A percentile compares a stretch with the other conserved stretches of the same genome.
Evolutionary conservation across 2,113 vertebrate species (phyloP).

Genomic region (Sterrhoptilus dennistouni): DNA sequence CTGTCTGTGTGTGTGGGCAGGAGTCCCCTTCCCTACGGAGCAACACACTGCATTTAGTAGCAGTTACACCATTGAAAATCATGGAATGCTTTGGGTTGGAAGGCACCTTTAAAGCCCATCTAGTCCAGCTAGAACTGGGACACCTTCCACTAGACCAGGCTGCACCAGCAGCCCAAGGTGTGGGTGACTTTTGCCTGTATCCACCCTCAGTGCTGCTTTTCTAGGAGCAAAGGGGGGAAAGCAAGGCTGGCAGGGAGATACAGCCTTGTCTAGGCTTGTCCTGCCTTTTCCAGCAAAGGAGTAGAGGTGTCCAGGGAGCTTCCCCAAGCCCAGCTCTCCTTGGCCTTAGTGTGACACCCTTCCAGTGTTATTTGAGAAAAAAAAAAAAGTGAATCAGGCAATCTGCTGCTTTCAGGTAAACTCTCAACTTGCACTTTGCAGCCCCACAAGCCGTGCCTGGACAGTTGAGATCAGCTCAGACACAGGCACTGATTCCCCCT

Average conservation of each 20-base stretch:
- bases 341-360: not conserved
- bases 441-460: not conserved
- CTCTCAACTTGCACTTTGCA: not conserved
- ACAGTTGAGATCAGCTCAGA: not conserved
- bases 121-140: not conserved
- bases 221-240: not conserved
- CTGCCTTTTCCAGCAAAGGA: not conserved
- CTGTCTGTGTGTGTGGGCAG: not conserved
- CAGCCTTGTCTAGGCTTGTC: not conserved
- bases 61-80: too few relatives aligned
- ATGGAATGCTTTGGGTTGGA: not conserved
- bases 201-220: not conserved
- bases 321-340: not conserved
- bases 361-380: not conserved
- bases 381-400: not conserved
- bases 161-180: not conserved
- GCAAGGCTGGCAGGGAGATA: not conserved
- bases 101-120: not conserved
- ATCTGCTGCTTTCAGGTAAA: slow-evolving; percentile 20
- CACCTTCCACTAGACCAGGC: not conserved
- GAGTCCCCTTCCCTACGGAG: not conserved
- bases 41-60: fast-evolving
- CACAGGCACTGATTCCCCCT: not conserved
- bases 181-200: not conserved
- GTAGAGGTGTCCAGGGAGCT: not conserved